Conservation (phyloP, 2,113 vertebrate species). For the Ceuthmochares aereus region DNA sequence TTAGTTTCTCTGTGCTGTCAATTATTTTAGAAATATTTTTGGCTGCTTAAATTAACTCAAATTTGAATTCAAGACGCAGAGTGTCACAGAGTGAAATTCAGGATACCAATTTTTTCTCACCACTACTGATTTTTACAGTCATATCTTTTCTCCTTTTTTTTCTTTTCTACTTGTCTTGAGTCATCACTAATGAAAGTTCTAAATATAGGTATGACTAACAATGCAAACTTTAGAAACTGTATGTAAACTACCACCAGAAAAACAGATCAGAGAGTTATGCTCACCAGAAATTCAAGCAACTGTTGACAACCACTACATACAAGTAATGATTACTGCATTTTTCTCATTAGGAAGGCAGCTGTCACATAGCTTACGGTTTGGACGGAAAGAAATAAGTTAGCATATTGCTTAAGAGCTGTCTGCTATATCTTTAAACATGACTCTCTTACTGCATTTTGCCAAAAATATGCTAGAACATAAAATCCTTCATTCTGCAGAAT, state of each 20-base stretch:
- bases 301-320: constrained; percentile 38
- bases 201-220: constrained; percentile 80
- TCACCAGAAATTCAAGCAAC: constrained; percentile 51
- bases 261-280: constrained; percentile 70
- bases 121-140: not conserved
- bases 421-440: constrained; percentile 54
- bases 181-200: constrained; percentile 69
- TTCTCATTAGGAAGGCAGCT: constrained; percentile 51
- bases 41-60: constrained; percentile 64
- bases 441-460: constrained; percentile 38
- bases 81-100: constrained; percentile 22
- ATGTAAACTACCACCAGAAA: constrained; percentile 69
- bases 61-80: constrained; percentile 29
- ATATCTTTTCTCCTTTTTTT: constrained; percentile 29
- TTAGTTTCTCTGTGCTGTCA: constrained; percentile 26
- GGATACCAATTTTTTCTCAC: constrained; percentile 22
- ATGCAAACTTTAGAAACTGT: constrained; percentile 71
- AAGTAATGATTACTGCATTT: constrained; percentile 55
- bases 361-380: constrained; percentile 49
- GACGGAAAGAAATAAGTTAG: constrained; percentile 63
- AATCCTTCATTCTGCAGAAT: constrained; percentile 44
- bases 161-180: constrained; percentile 55
- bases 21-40: constrained; percentile 69
- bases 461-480: constrained; percentile 63
- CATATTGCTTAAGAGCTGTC: constrained; percentile 68